Percentiles rank a stretch among this genome's conserved stretches.
Conservation (phyloP, 2,888 invertebrate genomes). For the Diogma glabrata region DNA sequence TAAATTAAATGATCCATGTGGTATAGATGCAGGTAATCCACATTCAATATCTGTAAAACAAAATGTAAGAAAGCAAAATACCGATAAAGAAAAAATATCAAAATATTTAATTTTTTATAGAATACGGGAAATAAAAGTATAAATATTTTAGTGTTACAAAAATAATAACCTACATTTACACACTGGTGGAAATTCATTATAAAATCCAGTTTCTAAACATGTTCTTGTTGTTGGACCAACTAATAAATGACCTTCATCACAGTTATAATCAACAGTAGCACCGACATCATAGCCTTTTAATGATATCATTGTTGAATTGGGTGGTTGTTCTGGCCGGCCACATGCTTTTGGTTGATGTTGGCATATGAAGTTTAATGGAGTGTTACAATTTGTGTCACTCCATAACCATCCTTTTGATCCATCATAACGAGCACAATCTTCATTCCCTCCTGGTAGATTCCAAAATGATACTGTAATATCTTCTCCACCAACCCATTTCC, state of each 20-base stretch:
- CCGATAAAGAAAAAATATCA: neutral
- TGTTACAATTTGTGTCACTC: slow-evolving; percentile 83
- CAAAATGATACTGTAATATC: slow-evolving; percentile 85
- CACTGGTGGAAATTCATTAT: slow-evolving; percentile 85
- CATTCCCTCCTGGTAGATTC: slow-evolving; percentile 74
- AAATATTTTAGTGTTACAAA: too few species aligned
- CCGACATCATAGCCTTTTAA: slow-evolving; percentile 68
- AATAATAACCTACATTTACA: slow-evolving; percentile 73
- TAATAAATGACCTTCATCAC: slow-evolving; percentile 74
- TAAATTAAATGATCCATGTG: slow-evolving; percentile 67
- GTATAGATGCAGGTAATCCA: slow-evolving; percentile 76
- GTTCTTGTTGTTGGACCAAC: slow-evolving; percentile 75
- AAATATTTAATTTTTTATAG: neutral
- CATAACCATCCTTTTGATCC: slow-evolving; percentile 91
- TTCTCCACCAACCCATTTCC: slow-evolving; percentile 85
- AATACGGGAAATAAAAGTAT: neutral
- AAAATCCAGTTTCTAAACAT: slow-evolving; percentile 84
- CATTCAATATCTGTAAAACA: slow-evolving; percentile 65
- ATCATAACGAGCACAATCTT: slow-evolving; percentile 81
- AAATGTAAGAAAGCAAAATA: neutral
- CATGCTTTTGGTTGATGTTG: slow-evolving; percentile 89
- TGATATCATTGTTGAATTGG: slow-evolving; percentile 78
- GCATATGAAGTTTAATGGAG: slow-evolving; percentile 78
- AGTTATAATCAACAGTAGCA: slow-evolving; percentile 69
- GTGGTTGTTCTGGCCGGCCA: slow-evolving; percentile 84